A percentile compares a stretch with the other conserved stretches of the same genome.
These are phyloP conservation scores for Dicrostonyx torquatus DNA, from an alignment of 2,797 vertebrate species.

Conservation along the genomic window DNA sequence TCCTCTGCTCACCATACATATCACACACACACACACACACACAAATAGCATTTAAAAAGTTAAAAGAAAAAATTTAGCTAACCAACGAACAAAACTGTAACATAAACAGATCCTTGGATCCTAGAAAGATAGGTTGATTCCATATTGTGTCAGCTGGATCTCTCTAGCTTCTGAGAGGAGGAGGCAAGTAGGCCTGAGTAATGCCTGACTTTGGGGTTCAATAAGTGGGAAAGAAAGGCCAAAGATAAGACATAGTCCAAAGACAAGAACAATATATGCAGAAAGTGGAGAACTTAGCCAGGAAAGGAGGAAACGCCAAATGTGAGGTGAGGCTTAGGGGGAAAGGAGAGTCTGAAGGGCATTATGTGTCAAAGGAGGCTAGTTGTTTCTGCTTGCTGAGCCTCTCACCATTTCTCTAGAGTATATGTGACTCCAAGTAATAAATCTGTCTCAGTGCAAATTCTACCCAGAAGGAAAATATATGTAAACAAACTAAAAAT, in stretches of 20 bases:
- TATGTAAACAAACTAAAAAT: conserved; percentile 42
- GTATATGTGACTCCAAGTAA: background rate
- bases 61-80: background rate
- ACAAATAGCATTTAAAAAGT: no score
- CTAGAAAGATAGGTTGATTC: conserved; percentile 21
- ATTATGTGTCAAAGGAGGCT: background rate
- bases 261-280: background rate
- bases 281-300: conserved; percentile 17
- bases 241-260: background rate
- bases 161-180: conserved; percentile 27
- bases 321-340: background rate
- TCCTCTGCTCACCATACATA: background rate
- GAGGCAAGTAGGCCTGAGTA: background rate
- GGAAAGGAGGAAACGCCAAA: conserved; percentile 16
- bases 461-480: conserved; percentile 55
- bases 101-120: background rate
- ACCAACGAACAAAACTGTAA: background rate
- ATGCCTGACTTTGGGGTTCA: background rate
- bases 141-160: background rate
- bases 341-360: background rate
- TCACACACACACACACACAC: no score
- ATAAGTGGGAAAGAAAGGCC: conserved; percentile 20
- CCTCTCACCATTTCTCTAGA: background rate
- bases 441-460: conserved; percentile 14
- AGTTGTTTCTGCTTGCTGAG: background rate